Base-by-base conservation (phyloP, 2,113 vertebrate genomes). In the Aldabrachelys gigantea region DNA sequence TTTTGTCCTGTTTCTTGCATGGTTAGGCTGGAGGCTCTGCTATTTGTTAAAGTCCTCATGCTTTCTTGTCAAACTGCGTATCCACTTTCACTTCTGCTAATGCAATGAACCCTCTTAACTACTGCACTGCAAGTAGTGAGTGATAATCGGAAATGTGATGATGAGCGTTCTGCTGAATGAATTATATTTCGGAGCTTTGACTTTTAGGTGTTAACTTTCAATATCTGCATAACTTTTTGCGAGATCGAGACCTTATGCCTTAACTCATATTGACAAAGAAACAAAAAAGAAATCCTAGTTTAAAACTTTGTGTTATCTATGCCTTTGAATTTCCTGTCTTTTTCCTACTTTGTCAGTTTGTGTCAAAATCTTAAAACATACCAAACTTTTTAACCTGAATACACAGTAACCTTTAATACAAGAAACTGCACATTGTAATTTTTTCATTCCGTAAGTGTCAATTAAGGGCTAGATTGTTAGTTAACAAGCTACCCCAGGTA, bases 31-130 rank as follows among this genome's bases (percentile, higher is more conserved):
- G 50, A 80, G 41, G 41, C 24, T 94, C n/a, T 59, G 29, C 47
- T 95, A n/a, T 87, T 87, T 56, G 82, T 85, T 91, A 31, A 90
- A 93, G 54, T 76, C 84, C 91, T 82, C 8, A 17, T 44, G 47
- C 76, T 93, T 92, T 25, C 75, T 93, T 89, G 13, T 82, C 78
- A 53, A 56, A 79, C 35, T 12, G 91, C 31, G 47, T 1, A 0
- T 93, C 75, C 1, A 50, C 93, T 94, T 95, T 96, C 38, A 91
- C 50, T 94, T 87, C 50, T 92, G 44, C 21, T 95, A 90, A 56
- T 95, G 53, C n/a, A 53, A 31, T 17, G 82, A 87, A 69, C 13
- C 52, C 54, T 91, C 81, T 89, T 90, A 82, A 25, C 12, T 88
- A 78, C 3, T 35, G 65, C 52, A 13, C 52, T 53, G 52, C 54